These are phyloP conservation scores for Periophthalmus magnuspinnatus DNA, from an alignment of 2,797 vertebrate genomes.

Conservation along the genomic window DNA sequence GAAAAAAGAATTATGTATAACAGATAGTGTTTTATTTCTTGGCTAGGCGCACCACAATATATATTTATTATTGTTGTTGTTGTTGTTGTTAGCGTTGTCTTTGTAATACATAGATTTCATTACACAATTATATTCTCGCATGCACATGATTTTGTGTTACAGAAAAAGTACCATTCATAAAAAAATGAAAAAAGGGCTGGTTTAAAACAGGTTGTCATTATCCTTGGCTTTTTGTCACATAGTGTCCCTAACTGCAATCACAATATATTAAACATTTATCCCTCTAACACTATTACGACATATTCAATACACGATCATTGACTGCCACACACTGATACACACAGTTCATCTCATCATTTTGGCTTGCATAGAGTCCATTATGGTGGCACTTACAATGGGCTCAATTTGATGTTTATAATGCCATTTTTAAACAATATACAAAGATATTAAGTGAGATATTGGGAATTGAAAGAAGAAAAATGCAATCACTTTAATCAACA, in stretches of 20 bases:
- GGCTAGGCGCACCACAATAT: slow-evolving; percentile 8
- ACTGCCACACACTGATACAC: not conserved
- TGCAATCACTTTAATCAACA: not conserved
- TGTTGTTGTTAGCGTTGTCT: slow-evolving; percentile 12
- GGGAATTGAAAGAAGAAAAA: not conserved
- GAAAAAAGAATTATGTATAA: not conserved
- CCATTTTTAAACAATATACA: slow-evolving; percentile 3
- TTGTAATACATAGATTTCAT: slow-evolving; percentile 47
- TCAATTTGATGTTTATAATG: slow-evolving; percentile 16
- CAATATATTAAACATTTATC: slow-evolving; percentile 37
- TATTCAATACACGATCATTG: slow-evolving; percentile 20
- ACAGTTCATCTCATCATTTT: slow-evolving; percentile 16
- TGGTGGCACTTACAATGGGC: slow-evolving; percentile 14
- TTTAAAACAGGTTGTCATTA: slow-evolving; percentile 23
- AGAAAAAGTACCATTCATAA: slow-evolving; percentile 33
- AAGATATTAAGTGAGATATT: not conserved
- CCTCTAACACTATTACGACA: slow-evolving; percentile 25
- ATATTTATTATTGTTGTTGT: slow-evolving; percentile 39
- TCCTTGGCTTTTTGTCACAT: slow-evolving; percentile 7
- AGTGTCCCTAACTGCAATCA: slow-evolving; percentile 6
- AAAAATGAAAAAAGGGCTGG: slow-evolving; percentile 45
- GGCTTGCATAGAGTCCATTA: slow-evolving; percentile 59
- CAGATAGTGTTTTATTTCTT: slow-evolving; percentile 11
- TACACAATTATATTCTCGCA: slow-evolving; percentile 43
- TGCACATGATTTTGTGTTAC: slow-evolving; percentile 45